Conservation (phyloP, 2,888 invertebrate species). For the Lithosia quadra region DNA sequence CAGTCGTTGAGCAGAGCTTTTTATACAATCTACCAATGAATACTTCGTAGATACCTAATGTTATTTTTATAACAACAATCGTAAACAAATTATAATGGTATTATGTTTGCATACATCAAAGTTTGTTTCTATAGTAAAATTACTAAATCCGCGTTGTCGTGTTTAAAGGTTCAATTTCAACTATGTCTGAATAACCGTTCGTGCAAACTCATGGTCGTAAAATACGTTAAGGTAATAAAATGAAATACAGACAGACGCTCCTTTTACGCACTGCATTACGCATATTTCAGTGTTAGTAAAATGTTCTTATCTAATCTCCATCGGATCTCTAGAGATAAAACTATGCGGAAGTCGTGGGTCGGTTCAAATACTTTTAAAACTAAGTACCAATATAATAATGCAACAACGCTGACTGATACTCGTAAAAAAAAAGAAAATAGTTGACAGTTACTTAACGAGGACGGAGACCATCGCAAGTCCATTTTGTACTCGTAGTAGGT, state of each 20-base stretch:
- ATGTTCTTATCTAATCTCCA: conserved; percentile 50
- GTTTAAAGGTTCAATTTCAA: conserved; percentile 10
- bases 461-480: neutral
- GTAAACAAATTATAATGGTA: neutral
- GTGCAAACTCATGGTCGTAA: conserved; percentile 39
- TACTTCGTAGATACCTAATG: neutral
- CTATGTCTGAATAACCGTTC: neutral
- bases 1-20: neutral
- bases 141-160: neutral
- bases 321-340: conserved; percentile 50
- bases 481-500: too few relatives aligned
- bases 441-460: neutral
- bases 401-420: conserved; percentile 39
- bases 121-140: conserved; percentile 1
- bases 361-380: conserved; percentile 60
- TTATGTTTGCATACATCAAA: conserved; percentile 14
- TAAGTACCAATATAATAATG: conserved; percentile 56
- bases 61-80: neutral
- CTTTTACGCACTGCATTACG: conserved; percentile 50
- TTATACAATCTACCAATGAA: neutral
- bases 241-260: conserved; percentile 48
- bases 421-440: too few relatives aligned
- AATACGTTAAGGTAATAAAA: conserved; percentile 45
- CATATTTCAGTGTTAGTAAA: conserved; percentile 55
- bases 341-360: conserved; percentile 55